A percentile compares a stretch with the other conserved stretches of the same genome.
Conservation (phyloP, 2,888 invertebrate species). For the Watsonalla cultraria region DNA sequence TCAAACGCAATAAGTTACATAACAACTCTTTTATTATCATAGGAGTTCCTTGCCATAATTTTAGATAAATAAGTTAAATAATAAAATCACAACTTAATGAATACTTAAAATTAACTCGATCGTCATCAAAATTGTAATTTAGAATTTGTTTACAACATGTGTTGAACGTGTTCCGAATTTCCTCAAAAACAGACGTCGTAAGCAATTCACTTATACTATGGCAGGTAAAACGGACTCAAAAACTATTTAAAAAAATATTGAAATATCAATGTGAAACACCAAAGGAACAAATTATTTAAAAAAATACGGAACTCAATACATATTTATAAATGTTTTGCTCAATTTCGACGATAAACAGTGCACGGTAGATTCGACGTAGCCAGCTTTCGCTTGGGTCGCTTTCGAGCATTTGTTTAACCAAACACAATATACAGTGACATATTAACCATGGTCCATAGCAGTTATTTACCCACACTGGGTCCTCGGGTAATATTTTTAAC, state of each 20-base stretch:
- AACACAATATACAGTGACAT: no score
- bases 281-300: constrained; percentile 52
- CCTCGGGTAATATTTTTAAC: no score
- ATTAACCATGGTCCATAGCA: no score
- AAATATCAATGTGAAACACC: constrained; percentile 50
- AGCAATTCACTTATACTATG: constrained; percentile 72
- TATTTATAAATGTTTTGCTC: constrained; percentile 12
- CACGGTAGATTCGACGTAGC: not conserved
- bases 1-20: constrained; percentile 38
- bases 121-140: constrained; percentile 58
- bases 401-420: constrained; percentile 8
- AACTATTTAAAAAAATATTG: constrained; percentile 58
- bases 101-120: constrained; percentile 75
- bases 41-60: constrained; percentile 76
- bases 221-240: constrained; percentile 73
- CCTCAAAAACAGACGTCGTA: constrained; percentile 46
- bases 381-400: constrained; percentile 19
- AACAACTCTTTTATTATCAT: constrained; percentile 71
- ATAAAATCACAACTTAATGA: constrained; percentile 77
- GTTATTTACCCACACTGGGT: no score
- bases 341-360: constrained; percentile 8
- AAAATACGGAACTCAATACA: constrained; percentile 35
- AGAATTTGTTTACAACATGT: constrained; percentile 39
- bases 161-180: constrained; percentile 22
- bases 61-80: constrained; percentile 76